Percentiles rank a stretch among this genome's conserved stretches.
phyloP scores from a whole-genome alignment of 2,113 vertebrate species.

The Psilopsiagon aymara region DNA sequence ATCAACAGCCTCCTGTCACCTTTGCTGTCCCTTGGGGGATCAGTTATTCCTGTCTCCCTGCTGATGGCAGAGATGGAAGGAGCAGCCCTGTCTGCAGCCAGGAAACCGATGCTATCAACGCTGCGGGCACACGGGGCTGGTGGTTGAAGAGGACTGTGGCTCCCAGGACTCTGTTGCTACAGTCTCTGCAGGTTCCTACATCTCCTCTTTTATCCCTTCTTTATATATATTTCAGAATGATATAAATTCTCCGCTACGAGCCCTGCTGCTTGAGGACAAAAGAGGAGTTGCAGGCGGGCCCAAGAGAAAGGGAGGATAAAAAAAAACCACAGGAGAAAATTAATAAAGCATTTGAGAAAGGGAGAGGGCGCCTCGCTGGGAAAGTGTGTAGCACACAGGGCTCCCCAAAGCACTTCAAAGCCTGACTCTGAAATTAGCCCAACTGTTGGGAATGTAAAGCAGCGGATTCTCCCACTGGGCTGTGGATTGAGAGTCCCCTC shows the following conservation, averaged over 20 bases:
- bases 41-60: fast-evolving
- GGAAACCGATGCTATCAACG: fast-evolving
- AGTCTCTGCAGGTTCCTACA: constrained; percentile 42
- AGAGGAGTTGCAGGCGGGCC: constrained; percentile 50
- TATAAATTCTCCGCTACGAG: constrained; percentile 47
- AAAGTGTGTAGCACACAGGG: constrained; percentile 65
- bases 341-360: constrained; percentile 70
- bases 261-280: constrained; percentile 50
- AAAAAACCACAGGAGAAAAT: constrained; percentile 71
- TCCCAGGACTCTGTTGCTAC: background rate
- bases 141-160: background rate
- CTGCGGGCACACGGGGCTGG: background rate
- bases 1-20: background rate
- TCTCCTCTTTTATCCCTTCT: constrained; percentile 57
- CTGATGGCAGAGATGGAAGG: background rate
- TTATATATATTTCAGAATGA: constrained; percentile 54
- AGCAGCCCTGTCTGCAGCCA: background rate
- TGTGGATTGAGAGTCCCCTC: constrained; percentile 65
- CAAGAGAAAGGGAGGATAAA: constrained; percentile 68
- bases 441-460: constrained; percentile 65
- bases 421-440: constrained; percentile 70
- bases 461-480: constrained; percentile 68
- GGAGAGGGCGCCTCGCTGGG: constrained; percentile 60
- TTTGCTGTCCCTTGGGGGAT: background rate
- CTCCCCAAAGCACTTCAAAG: constrained; percentile 71